Base-by-base conservation (phyloP, 2,797 vertebrate genomes). In the Megalops cyprinoides region DNA sequence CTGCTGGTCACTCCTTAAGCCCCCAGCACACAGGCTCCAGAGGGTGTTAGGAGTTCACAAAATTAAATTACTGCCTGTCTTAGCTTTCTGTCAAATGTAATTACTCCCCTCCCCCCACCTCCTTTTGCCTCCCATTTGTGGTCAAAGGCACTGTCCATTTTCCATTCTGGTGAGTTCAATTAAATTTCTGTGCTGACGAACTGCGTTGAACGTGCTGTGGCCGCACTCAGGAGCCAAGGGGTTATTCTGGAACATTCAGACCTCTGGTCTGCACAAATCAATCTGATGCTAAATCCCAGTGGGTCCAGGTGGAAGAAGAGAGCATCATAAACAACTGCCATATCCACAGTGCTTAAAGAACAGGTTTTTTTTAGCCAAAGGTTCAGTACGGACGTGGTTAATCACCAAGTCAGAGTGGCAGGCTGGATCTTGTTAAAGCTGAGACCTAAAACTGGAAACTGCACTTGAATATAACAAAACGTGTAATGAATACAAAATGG, bases 371-470 rank as follows among this genome's bases (percentile, higher is more conserved):
- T 93, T 91, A 89, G 80, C 14, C 6, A 8, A 18, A 56, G 25
- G 44, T 58, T 37, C 79, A 46, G 14, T 23, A 34, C 37, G 42
- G 25, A 49, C 9, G 73, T 28, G 12, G 53, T 80, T 87, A 90
- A 91, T 90, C 87, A 90, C 87, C 87, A 86, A 84, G 87, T 56
- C 71, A 86, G 88, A 82, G 80, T 83, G 85, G 85, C 85, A 77
- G 84, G 86, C 89, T 90, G 90, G 88, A 87, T 88, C 88, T 86
- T 84, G 87, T 93, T 92, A 92, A 89, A 90, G 86, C 84, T 85
- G 88, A 87, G 91, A 92, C 85, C 88, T 84, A 89, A 80, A 85
- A 84, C 85, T 82, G 48, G 76, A 82, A 90, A 84, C 87, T 85
- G 86, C 77, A 83, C 89, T 90, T 88, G 82, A 88, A 90, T 90